Evolutionary conservation across 2,113 vertebrate species (phyloP).

Genomic region (Octodon degus): DNA sequence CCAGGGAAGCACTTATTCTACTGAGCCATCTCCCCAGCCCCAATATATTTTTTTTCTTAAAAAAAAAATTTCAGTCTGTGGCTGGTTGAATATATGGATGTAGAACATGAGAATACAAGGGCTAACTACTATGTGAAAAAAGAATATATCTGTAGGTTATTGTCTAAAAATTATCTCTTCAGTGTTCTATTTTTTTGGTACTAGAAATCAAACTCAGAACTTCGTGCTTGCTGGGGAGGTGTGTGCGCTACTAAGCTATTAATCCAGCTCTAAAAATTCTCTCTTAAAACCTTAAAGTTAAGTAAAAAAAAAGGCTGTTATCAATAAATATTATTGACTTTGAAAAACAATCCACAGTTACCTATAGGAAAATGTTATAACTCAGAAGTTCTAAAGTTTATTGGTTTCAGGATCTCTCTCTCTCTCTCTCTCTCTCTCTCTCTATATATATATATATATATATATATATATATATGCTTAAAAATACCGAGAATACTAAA

Average conservation of each 20-base stretch:
- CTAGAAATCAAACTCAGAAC: no score
- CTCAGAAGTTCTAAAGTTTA: not conserved
- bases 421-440: no score
- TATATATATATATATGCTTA: not conserved
- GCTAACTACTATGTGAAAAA: not conserved
- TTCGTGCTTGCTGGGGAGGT: no score
- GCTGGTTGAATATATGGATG: not conserved
- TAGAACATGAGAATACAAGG: not conserved
- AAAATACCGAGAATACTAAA: not conserved
- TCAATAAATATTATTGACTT: not conserved
- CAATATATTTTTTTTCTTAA: no score
- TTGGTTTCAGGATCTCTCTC: not conserved
- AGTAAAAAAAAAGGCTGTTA: slow-evolving; percentile 1
- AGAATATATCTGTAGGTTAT: not conserved
- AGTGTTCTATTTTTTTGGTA: no score
- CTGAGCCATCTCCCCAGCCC: no score
- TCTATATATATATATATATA: no score
- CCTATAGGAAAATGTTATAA: not conserved
- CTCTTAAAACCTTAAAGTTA: not conserved
- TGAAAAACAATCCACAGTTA: slow-evolving; percentile 41
- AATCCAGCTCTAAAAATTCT: not conserved
- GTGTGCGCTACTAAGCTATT: no score
- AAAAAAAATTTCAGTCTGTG: not conserved
- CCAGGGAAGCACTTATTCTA: no score
- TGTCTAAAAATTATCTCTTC: not conserved